phyloP scores from a whole-genome alignment of 2,113 vertebrate genomes.

The Macroglossus sobrinus region DNA sequence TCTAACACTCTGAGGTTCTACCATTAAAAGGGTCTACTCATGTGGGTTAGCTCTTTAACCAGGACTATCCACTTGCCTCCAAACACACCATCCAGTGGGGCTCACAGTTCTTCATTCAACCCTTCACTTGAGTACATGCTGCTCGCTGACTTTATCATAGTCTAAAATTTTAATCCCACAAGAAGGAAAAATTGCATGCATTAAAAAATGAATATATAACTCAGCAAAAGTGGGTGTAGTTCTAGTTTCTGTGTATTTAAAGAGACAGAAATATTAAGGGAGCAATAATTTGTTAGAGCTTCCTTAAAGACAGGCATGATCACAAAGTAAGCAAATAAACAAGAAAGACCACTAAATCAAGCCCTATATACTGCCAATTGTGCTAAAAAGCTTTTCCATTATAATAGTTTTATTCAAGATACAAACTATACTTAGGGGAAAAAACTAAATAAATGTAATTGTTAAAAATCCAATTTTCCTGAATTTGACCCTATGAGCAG shows the following conservation, averaged over 20 bases:
- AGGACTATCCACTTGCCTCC: accelerated
- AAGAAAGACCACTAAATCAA: not conserved
- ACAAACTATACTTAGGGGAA: not conserved
- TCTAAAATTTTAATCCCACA: not conserved
- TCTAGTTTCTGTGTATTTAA: not conserved
- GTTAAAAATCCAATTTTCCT: conserved; percentile 67
- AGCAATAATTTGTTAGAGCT: not conserved
- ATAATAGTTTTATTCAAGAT: not conserved
- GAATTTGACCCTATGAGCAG: conserved; percentile 40
- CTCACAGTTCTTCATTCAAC: not conserved
- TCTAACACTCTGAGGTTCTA: not conserved
- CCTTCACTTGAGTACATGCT: not conserved
- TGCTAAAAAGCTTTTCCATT: not conserved
- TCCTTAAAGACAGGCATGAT: not conserved
- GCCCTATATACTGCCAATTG: not conserved
- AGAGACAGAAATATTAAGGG: not conserved
- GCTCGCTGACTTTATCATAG: not conserved
- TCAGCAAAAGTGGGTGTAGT: not conserved
- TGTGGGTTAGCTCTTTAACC: not conserved
- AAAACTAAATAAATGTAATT: not conserved
- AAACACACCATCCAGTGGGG: not conserved
- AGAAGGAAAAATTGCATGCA: not conserved
- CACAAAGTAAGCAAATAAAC: not conserved
- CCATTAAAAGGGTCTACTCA: not conserved
- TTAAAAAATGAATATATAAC: not conserved